phyloP scores from a whole-genome alignment of 2,797 vertebrate genomes.

The Cirrhinus molitorella region DNA sequence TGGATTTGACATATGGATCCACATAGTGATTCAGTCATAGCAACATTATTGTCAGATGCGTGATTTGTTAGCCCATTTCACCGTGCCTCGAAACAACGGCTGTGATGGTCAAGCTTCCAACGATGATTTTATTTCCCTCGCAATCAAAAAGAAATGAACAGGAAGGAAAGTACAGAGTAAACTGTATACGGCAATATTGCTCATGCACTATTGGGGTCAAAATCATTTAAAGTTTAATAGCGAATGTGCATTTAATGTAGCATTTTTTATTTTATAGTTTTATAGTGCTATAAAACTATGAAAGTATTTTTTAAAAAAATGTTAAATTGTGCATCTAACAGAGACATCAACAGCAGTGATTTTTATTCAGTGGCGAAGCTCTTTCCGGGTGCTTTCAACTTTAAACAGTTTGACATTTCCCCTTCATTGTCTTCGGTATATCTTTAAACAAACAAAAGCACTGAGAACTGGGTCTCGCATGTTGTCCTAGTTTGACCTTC shows the following conservation, averaged over 20 bases:
- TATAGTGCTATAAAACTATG: no score
- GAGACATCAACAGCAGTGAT: not conserved
- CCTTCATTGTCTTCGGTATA: not conserved
- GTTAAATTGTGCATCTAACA: not conserved
- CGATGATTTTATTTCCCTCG: not conserved
- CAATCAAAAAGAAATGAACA: not conserved
- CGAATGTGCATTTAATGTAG: no score
- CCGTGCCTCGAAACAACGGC: constrained; percentile 15
- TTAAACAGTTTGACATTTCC: not conserved
- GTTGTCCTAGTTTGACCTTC: constrained; percentile 45
- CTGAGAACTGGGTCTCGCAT: not conserved
- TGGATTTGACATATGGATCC: constrained; percentile 38
- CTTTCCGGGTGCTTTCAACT: not conserved
- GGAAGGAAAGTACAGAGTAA: no score
- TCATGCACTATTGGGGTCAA: not conserved
- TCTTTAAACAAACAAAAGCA: not conserved
- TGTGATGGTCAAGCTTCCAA: constrained; percentile 28
- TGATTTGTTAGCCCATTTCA: constrained; percentile 34
- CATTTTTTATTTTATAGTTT: no score
- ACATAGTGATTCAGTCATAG: constrained; percentile 24
- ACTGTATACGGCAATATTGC: not conserved
- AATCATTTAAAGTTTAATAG: not conserved
- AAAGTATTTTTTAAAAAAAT: no score
- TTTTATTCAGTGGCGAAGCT: not conserved
- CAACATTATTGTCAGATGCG: constrained; percentile 19